Evolutionary conservation across 2,113 vertebrate genomes (phyloP), one percentile per base, ranked within the genome.

Genomic region (Hippopotamus amphibius): DNA sequence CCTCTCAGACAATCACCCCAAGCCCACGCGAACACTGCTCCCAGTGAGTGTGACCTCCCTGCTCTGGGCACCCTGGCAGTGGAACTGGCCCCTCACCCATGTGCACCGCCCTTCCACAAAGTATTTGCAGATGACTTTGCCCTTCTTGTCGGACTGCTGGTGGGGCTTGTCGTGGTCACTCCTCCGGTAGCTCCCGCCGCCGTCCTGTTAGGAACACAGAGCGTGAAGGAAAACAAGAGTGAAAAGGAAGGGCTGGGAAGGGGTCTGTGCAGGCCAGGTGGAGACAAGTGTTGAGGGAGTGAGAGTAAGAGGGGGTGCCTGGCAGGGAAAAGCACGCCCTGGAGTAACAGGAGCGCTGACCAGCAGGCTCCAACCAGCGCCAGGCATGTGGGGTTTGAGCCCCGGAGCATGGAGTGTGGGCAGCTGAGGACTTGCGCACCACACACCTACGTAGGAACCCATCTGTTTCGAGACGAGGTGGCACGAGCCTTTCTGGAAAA

Each of bases 61-160:
- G 30, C 53, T 33, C 7, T 24, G 10, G 26, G 66, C 11, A 9
- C 16, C 48, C 37, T 10, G 37, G 8, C 11, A 19, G 46, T 28
- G 0, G 59, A 5, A 37, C 57, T 10, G 8, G 65, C 37, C 61
- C 89, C 99, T 98, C 97, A 99, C 99, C 99, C 99, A 99, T 14
- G 99, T 99, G 80, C 99, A 99, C 3, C 99, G 98, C 3, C 99
- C 99, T 94, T 99, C 99, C 61, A 99, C 99, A 41, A 99, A 99
- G 98, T 99, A 99, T 90, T 99, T 99, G 99, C 99, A 99, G 98
- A 99, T 99, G 59, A 99, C 99, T 97, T 99, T 99, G 80, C 99
- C 99, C 86, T 99, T 99, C 98, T 99, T 99, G 68, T 99, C 99
- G 0, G 99, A 98, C 74, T 99, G 99, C 72, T 98, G 99, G 97